Percentiles rank a stretch among this genome's conserved stretches.
phyloP scores from a whole-genome alignment of 2,113 vertebrate species.

The Oreochromis aureus region DNA sequence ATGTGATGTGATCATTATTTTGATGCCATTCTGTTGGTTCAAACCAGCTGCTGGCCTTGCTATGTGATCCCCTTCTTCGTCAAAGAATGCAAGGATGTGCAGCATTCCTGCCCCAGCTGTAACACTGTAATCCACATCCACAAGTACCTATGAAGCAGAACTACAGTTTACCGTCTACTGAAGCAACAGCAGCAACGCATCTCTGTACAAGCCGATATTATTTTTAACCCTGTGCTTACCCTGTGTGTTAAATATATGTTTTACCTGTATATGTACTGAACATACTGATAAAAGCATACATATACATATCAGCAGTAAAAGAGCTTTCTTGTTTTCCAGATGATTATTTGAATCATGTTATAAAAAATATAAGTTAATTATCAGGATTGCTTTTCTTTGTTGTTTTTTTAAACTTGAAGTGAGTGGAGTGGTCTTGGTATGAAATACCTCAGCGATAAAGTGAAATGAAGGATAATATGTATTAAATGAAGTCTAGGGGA shows the following conservation, averaged over 20 bases:
- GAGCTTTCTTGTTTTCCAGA: background rate
- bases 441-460: background rate
- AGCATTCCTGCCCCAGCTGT: background rate
- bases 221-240: background rate
- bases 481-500: background rate
- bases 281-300: background rate
- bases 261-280: background rate
- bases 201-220: background rate
- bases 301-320: fast-evolving
- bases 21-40: background rate
- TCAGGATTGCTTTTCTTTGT: background rate
- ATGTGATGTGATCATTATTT: background rate
- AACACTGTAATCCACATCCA: background rate
- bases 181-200: background rate
- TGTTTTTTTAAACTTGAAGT: background rate
- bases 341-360: background rate
- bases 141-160: background rate
- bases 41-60: background rate
- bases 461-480: background rate
- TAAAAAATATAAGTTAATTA: background rate
- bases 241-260: background rate
- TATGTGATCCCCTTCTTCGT: background rate
- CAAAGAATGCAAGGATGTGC: background rate
- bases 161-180: background rate
- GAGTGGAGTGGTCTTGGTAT: background rate